Base-by-base conservation (phyloP, 2,888 invertebrate species). In the Pterobdella sp. region DNA sequence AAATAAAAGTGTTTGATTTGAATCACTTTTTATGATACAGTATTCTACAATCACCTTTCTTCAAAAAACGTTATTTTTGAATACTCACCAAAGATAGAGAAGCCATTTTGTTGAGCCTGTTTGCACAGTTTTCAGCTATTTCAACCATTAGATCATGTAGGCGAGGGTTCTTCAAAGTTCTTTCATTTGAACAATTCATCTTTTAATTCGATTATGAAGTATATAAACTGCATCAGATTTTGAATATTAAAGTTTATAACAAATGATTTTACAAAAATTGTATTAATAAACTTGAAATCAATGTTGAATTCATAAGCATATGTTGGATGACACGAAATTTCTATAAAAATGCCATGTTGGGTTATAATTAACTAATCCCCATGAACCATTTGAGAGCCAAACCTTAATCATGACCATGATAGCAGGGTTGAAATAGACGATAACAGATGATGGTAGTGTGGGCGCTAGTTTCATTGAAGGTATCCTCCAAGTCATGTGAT, bases 391-490 rank as follows among this genome's bases (percentile, higher is more conserved):
- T 4, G 37, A 68, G 63, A 18, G 29, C 14, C 36, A 1, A 2
- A 74, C 74, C 72, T 56, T 74, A 4, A 73, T 22, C 74, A 74
- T 74, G 29, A 72, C 68, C 31, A 74, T 68, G 66, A 74, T 72
- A 26, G 72, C 74, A 29, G 63, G 56, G 22, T 74, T 72, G 34
- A 68, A 73, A 72, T 73, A 73, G 56, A 74, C 68, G 37, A 74
- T 67, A 32, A 74, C 63, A 10, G 72, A 35, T 14, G 29, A n/a
- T 26, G 67, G 66, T 14, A 56, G 56, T 18, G 67, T 31, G 7
- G 66, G n/a, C 10, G 52, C 31, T 42, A 68, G 34, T 66, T 74
- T 36, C 10, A 42, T 64, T n/a, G n/a, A 35, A 2, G 72, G 68
- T 22, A 74, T 31, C n/a, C 72, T 68, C 74, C 74, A 74, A 4